Base-by-base conservation (phyloP, 2,888 invertebrate species). In the Netelia melanura region DNA sequence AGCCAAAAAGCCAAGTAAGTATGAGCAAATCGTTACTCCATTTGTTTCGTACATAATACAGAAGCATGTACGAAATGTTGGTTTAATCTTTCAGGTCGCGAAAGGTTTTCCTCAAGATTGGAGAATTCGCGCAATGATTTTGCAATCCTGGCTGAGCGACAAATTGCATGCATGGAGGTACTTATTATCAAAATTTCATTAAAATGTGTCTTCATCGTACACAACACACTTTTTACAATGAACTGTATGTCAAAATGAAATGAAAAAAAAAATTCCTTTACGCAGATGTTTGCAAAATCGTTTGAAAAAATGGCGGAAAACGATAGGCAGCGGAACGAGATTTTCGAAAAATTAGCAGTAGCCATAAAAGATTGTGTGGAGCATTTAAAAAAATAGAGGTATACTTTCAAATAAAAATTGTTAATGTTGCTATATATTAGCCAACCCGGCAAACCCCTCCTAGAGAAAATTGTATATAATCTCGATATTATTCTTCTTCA, bases 201-300 rank as follows among this genome's bases (percentile, higher is more conserved):
- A 23, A 48, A 30, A 23, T 23, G 6, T n/a, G 23, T 48, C 52
- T 48, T 17, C 11, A 48, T 17, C 30, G n/a, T 48, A 48, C 21
- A 17, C 21, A 72, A 3, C 62, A 5, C 38, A 62, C 10, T n/a
- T 21, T 72, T 10, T 38, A 21, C 17, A n/a, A 48, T 54, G 3
- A 54, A 17, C 56, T 30, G 5, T 3, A 5, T 0, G 30, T 5
- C 30, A 5, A 30, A 30, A 30, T 30, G 0, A 30, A 30, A 30
- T 30, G 30, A 30, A 30, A 30, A 30, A n/a, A n/a, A 30, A 30
- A 30, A 17, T 17, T 17, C 17, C 17, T 17, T 17, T 17, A 17
- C 52, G 21, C 72, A 71, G 72, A 44, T 71, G 43, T 54, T 71
- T 54, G 62, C 72, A 17, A 54, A 71, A 54, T 14, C 75, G 10